Evolutionary conservation across 2,797 vertebrate species (phyloP), one percentile per base, ranked within the genome.

Genomic region (Coregonus ussuriensis): DNA sequence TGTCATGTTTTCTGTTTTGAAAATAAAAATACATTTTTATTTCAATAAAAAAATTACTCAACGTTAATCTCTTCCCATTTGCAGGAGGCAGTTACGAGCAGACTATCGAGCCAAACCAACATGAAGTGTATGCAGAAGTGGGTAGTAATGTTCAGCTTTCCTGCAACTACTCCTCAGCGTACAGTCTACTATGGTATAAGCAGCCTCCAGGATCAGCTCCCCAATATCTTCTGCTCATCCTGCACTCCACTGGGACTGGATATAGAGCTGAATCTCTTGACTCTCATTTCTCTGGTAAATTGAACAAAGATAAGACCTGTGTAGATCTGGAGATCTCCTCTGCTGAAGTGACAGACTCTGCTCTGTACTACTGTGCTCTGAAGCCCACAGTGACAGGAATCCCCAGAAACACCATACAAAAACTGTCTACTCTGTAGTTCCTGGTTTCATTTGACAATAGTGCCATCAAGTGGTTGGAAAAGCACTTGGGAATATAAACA

Each of bases 351-450:
- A 25, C 25, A 25, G 25, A 25, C 25, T 41, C 37, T 41, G 54
- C 54, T 62, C 4, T 74, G 65, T 73, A 69, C 74, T 76, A 76
- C 65, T 79, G 80, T 78, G 76, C 67, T 54, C 54, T 83, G 82
- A 73, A 3, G 68, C 68, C 81, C 81, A 82, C 77, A 71, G 77
- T 79, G 52, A 79, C 21, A 67, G 41, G 41, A 71, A 65, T 25
- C 31, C 33, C 37, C 33, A 76, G 18, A 41, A 41, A 7, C 7
- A 71, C 74, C 56, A 52, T 74, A 74, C 75, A 71, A 78, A 70
- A 76, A 54, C 70, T 1, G 4, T 35, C 4, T 35, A 5, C 4
- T 35, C 33, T 1, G 25, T 25, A 25, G 25, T 25, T 25, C 25
- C 25, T 25, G 25, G 25, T 25, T 25, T 25, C 25, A 25, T 25